phyloP scores from a whole-genome alignment of 2,888 invertebrate genomes.

The Anthoptus insignis region DNA sequence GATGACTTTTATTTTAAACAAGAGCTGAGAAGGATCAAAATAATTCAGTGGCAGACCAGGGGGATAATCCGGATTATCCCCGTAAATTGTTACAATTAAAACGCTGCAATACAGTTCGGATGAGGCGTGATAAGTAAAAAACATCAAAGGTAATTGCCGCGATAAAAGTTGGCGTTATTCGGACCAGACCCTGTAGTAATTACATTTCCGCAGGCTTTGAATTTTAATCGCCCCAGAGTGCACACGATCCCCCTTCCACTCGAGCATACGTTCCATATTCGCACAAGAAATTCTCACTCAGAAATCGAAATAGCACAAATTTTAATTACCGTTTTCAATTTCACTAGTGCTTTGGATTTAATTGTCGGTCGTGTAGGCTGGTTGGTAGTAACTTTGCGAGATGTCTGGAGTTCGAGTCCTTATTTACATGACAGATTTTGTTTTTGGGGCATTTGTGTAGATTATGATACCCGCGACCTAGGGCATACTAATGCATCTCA shows the following conservation, averaged over 20 bases:
- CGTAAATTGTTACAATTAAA: slow-evolving; percentile 1
- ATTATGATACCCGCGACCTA: no score
- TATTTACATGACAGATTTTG: no score
- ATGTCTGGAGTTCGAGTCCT: no score
- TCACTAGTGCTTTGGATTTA: slow-evolving; percentile 5
- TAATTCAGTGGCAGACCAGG: no score
- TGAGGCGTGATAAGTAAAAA: slow-evolving; percentile 34
- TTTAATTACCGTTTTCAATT: slow-evolving; percentile 22
- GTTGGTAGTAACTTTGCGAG: not conserved
- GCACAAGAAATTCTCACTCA: slow-evolving; percentile 17
- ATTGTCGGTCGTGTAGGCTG: not conserved
- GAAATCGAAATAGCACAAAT: slow-evolving; percentile 20
- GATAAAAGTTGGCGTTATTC: slow-evolving; percentile 76
- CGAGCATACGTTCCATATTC: slow-evolving; percentile 12
- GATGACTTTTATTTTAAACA: no score
- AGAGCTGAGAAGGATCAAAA: no score
- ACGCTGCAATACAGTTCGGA: slow-evolving; percentile 14
- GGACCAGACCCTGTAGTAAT: slow-evolving; percentile 79
- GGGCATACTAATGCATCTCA: no score
- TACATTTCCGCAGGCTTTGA: slow-evolving; percentile 83
- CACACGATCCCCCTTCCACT: slow-evolving; percentile 23
- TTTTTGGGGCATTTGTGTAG: no score
- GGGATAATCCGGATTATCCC: no score
- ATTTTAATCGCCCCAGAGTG: slow-evolving; percentile 73
- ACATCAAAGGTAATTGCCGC: slow-evolving; percentile 79